Evolutionary conservation across 2,113 vertebrate species (phyloP).

Genomic region (Ranitomeya variabilis): DNA sequence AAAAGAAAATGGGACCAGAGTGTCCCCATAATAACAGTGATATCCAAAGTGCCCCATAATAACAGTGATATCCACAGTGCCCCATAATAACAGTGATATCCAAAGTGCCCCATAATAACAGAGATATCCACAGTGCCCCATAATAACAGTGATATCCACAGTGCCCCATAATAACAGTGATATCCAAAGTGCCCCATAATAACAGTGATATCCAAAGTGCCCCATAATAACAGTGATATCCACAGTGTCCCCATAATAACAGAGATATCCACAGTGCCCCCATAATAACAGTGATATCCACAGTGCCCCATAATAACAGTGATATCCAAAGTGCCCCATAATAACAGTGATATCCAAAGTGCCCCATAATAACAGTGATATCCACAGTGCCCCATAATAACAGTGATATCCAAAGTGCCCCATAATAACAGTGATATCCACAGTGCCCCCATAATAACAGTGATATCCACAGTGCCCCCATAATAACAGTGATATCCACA

Average conservation of each 20-base stretch:
- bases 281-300: background rate
- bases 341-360: background rate
- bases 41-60: background rate
- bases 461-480: background rate
- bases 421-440: too few relatives aligned
- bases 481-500: too few relatives aligned
- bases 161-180: background rate
- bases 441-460: background rate
- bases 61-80: background rate
- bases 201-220: too few relatives aligned
- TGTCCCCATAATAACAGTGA: too few relatives aligned
- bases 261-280: too few relatives aligned
- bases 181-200: background rate
- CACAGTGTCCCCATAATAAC: background rate
- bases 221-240: background rate
- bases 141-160: too few relatives aligned
- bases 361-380: too few relatives aligned
- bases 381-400: background rate
- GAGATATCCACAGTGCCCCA: background rate
- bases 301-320: background rate
- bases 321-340: background rate
- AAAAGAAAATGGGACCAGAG: too few relatives aligned
- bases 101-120: background rate
- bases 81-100: too few relatives aligned
- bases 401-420: background rate